These are phyloP conservation scores for Mixornis gularis DNA, from an alignment of 2,113 vertebrate genomes.

Conservation along the genomic window DNA sequence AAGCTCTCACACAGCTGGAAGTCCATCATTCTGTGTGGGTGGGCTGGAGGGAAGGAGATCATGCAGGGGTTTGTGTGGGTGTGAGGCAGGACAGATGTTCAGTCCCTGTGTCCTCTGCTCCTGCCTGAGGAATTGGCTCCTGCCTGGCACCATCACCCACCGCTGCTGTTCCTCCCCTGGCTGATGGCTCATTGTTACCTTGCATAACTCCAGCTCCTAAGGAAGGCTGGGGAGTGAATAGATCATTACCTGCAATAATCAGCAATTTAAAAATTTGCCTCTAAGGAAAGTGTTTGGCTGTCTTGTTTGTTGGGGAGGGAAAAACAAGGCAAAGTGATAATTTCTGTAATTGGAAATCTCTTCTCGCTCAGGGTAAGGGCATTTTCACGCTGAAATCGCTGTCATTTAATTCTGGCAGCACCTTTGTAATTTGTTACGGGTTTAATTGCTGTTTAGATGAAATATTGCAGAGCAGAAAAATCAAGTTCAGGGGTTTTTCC, in stretches of 20 bases:
- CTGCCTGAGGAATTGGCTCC: neutral
- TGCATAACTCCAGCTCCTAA: neutral
- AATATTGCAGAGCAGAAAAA: neutral
- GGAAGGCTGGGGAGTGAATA: constrained; percentile 7
- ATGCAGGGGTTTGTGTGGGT: neutral
- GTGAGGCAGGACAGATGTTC: neutral
- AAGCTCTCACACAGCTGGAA: neutral
- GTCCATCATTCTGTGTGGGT: rapidly evolving
- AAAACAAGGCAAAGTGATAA: neutral
- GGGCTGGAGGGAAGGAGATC: neutral
- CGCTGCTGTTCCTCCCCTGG: neutral
- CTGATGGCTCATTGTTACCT: constrained; percentile 14
- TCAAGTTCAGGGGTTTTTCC: neutral
- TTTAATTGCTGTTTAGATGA: constrained; percentile 25
- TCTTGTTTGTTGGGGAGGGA: neutral
- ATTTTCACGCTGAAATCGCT: neutral
- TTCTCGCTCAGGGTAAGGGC: neutral
- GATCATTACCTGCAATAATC: constrained; percentile 49
- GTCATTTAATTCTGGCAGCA: neutral
- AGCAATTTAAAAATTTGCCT: constrained; percentile 48
- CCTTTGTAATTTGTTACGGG: neutral
- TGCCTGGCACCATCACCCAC: neutral
- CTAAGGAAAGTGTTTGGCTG: neutral
- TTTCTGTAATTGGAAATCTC: constrained; percentile 1
- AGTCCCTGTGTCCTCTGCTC: neutral